A percentile compares a stretch with the other conserved stretches of the same genome.
phyloP scores from a whole-genome alignment of 2,113 vertebrate genomes.

The Silurus asotus region DNA sequence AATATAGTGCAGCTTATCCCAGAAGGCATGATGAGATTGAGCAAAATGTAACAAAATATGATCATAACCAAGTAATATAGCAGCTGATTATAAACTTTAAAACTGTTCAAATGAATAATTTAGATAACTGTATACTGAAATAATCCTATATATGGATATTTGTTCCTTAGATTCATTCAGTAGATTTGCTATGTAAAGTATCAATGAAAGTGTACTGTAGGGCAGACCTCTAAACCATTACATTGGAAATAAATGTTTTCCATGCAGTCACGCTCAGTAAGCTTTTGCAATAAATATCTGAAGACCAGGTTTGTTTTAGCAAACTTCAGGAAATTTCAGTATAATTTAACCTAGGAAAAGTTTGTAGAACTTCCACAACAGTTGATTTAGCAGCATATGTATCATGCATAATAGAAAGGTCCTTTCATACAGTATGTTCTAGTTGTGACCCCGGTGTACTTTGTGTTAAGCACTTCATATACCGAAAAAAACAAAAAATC shows the following conservation, averaged over 20 bases:
- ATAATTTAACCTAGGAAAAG: too few species aligned
- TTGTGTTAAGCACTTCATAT: background rate
- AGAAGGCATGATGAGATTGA: background rate
- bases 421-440: background rate
- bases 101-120: background rate
- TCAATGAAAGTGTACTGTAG: too few species aligned
- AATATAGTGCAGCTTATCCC: background rate
- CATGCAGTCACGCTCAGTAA: too few species aligned
- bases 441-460: background rate
- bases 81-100: background rate
- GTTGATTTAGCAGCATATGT: background rate
- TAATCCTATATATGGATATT: too few species aligned
- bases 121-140: background rate
- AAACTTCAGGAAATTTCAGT: too few species aligned
- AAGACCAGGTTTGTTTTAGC: too few species aligned
- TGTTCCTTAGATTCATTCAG: too few species aligned
- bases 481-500: background rate
- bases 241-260: too few species aligned
- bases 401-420: background rate
- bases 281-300: too few species aligned
- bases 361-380: too few species aligned
- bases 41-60: background rate
- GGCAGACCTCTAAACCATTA: too few species aligned
- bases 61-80: background rate
- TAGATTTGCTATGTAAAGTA: too few species aligned